Percentiles rank a stretch among this genome's conserved stretches.
Conservation (phyloP, 2,113 vertebrate species). For the Hyla sarda region DNA sequence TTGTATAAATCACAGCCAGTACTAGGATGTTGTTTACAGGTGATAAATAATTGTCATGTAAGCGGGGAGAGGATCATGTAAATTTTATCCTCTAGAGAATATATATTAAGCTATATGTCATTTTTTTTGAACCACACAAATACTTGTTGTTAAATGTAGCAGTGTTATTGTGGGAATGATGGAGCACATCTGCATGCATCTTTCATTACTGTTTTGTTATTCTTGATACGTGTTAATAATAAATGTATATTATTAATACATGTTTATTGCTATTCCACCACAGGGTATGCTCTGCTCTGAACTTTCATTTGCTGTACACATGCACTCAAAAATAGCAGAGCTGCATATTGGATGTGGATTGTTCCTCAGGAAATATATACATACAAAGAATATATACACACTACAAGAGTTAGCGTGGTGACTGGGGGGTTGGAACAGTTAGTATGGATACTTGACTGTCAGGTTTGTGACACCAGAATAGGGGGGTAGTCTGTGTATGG, state of each 20-base stretch:
- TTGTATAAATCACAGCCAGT: conserved; percentile 6
- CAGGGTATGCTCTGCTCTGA: neutral
- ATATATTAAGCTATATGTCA: neutral
- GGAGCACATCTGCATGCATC: conserved; percentile 6
- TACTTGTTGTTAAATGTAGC: neutral
- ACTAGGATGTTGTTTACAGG: neutral
- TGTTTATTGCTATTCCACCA: conserved; percentile 27
- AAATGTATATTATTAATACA: conserved; percentile 29
- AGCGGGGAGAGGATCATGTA: neutral
- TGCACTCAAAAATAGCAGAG: neutral
- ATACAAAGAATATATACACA: neutral
- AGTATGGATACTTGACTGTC: too few relatives aligned
- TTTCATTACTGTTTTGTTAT: conserved; percentile 35
- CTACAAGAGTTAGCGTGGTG: neutral
- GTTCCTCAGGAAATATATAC: neutral
- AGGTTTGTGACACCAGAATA: too few relatives aligned
- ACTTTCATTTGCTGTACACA: neutral
- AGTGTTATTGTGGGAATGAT: neutral
- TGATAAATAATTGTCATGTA: conserved; percentile 24
- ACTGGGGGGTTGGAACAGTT: too few relatives aligned
- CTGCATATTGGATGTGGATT: neutral
- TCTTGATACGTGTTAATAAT: conserved; percentile 30
- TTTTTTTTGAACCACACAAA: neutral
- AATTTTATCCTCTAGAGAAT: neutral
- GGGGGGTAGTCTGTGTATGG: too few relatives aligned